These are phyloP conservation scores for Cantharis lateralis DNA, from an alignment of 2,888 invertebrate species.

Conservation along the genomic window DNA sequence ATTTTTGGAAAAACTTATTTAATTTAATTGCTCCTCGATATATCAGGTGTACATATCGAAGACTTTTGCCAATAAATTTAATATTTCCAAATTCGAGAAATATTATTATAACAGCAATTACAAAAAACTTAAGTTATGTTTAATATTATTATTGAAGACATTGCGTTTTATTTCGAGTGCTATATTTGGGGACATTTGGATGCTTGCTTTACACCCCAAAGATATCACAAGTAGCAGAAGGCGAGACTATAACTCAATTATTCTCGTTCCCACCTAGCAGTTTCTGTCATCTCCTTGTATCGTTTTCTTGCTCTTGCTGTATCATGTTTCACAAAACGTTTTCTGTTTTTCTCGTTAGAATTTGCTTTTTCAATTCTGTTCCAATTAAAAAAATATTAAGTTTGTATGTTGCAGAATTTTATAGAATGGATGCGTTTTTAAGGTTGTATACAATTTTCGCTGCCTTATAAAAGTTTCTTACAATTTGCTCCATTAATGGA, in stretches of 20 bases:
- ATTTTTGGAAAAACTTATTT: no score
- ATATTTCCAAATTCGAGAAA: no score
- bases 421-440: constrained; percentile 7
- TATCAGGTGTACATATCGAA: no score
- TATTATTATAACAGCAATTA: background rate
- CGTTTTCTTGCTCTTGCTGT: constrained; percentile 13
- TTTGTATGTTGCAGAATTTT: constrained; percentile 9
- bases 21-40: background rate
- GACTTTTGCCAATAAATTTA: no score
- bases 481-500: background rate
- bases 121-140: background rate
- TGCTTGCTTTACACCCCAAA: constrained; percentile 35
- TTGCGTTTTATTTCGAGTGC: background rate
- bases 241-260: constrained; percentile 54
- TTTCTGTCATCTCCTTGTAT: constrained; percentile 32
- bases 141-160: background rate
- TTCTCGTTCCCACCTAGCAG: constrained; percentile 48
- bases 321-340: constrained; percentile 18
- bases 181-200: constrained; percentile 12
- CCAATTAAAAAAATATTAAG: constrained; percentile 7
- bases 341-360: constrained; percentile 29
- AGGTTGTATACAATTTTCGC: background rate
- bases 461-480: background rate
- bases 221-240: constrained; percentile 50
- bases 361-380: constrained; percentile 24